These are phyloP conservation scores for Caracal caracal DNA, from an alignment of 2,113 vertebrate species.

Conservation along the genomic window DNA sequence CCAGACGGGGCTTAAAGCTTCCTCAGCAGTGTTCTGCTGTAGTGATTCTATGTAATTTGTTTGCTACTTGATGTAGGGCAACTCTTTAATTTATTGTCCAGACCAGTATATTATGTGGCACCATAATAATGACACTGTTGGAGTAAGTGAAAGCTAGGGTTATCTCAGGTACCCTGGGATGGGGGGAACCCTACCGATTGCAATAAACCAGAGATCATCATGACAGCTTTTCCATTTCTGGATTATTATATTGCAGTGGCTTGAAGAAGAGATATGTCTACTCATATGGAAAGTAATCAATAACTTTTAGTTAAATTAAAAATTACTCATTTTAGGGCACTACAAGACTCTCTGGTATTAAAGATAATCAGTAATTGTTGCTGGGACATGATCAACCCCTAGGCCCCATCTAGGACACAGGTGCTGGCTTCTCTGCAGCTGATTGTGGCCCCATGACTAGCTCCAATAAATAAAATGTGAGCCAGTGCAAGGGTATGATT, in stretches of 20 bases:
- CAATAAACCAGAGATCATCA: neutral
- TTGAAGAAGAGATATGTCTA: neutral
- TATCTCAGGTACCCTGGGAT: neutral
- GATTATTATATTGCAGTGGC: neutral
- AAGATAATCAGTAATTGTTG: neutral
- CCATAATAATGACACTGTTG: neutral
- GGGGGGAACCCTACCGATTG: neutral
- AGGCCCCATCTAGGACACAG: neutral
- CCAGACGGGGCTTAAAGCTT: neutral
- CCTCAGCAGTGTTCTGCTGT: neutral
- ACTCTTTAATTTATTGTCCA: neutral
- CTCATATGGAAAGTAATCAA: neutral
- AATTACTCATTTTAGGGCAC: neutral
- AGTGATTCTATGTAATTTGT: neutral
- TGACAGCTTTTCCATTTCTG: neutral
- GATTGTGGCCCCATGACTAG: neutral
- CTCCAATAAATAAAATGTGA: neutral
- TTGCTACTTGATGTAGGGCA: neutral
- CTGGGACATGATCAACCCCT: neutral
- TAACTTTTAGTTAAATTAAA: neutral
- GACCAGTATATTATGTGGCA: neutral
- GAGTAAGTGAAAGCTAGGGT: neutral
- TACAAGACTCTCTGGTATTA: neutral
- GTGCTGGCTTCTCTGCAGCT: neutral
- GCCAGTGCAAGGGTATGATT: neutral